Base-by-base conservation (phyloP, 2,888 invertebrate species). In the Lucinisca nassula region DNA sequence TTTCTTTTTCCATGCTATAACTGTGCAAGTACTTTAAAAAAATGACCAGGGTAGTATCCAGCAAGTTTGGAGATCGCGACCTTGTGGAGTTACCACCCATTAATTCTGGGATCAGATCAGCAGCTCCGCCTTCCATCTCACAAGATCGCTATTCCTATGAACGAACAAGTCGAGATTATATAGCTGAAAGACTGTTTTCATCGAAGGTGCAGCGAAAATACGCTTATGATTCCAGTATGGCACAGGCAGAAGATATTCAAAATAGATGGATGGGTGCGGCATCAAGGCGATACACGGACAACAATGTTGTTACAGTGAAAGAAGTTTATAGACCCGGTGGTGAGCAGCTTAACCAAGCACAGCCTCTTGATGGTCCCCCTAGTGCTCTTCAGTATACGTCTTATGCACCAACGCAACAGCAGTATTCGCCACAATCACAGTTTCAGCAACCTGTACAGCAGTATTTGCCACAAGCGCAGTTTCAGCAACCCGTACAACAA, bases 11-110 rank as follows among this genome's bases (percentile, higher is more conserved):
- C n/a, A n/a, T n/a, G n/a, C n/a, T n/a, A n/a, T n/a, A n/a, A n/a
- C n/a, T n/a, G n/a, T n/a, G n/a, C n/a, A n/a, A n/a, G 24, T 21
- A 27, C 24, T 27, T 51, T 51, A 4, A 37, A 8, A 37, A 21
- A 35, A 90, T 90, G 90, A 84, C 90, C 17, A 86, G 88, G n/a
- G 77, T 82, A 14, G 90, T 90, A 17, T 79, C 81, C 3, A 82
- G 87, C 8, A 90, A 88, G 74, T 90, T 85, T 27, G 90, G 90
- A 0, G 84, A 88, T 67, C 24, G 90, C 6, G 73, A 85, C 2
- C 75, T 90, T 1, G 90, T 90, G 6, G 79, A 90, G 51, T 49
- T 90, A 24, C 90, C 87, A 0, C 87, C 90, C 4, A 85, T 90
- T 2, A 80, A 76, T 35, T 67, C 67, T 35, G 67, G 67, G 17